Evolutionary conservation across 2,888 invertebrate genomes (phyloP), one percentile per base, ranked within the genome.

Genomic region (Ornithoptera priamus): DNA sequence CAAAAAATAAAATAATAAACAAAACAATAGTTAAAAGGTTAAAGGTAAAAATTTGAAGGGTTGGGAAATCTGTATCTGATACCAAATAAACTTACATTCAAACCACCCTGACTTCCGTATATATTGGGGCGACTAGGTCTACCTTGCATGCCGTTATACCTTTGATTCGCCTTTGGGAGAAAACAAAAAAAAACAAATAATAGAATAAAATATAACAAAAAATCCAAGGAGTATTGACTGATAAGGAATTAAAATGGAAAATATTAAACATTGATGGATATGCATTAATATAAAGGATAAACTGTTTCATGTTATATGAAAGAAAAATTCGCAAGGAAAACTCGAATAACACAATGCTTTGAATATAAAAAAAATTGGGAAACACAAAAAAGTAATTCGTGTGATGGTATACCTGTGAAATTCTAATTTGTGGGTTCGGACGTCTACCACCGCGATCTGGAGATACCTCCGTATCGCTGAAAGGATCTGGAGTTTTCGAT

Each of bases 401-500:
- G 10, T 58, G 22, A 24, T 10, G 15, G 73, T 65, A 72, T 83
- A 93, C 93, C 87, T 94, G 93, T 30, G 94, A 93, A 17, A 93
- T 90, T 70, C 91, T 85, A 66, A 93, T 93, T 72, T 93, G 93
- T 1, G 93, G 93, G 75, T 93, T 92, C 0, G 90, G 88, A 60
- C 90, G 76, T 22, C 88, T 75, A 17, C 74, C 68, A 0, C 82
- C 84, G 18, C 89, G 75, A 63, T 90, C 93, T 0, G 93, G 94
- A 0, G 92, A 89, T 1, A 90, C 83, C 60, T 93, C 93, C 0
- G 85, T 83, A 46, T 93, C 93, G 53, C 89, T 89, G 77, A 94
- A 90, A 0, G 94, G 94, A 73, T 96, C 96, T 0, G 96, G 95
- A 0, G 96, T 95, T 78, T 94, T 95, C 0, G 95, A 94, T 81